These are phyloP conservation scores for mouse (Mus musculus) DNA, from an alignment of 2,113 vertebrate genomes.

Conservation along the genomic window DNA sequence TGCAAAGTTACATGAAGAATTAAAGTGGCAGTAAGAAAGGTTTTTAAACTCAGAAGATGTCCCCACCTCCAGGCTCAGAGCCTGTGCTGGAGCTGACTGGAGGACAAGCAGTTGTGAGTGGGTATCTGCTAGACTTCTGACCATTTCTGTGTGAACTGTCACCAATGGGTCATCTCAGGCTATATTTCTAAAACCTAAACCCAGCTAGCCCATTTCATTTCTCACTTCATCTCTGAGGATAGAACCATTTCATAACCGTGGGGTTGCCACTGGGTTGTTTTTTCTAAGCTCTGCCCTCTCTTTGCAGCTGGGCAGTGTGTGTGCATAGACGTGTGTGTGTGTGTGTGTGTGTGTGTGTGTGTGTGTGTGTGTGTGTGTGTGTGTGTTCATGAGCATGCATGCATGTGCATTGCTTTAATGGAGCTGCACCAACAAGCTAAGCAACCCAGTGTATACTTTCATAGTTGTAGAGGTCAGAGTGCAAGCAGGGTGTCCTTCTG, in stretches of 20 bases:
- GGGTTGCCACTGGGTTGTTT: background rate
- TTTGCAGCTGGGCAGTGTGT: background rate
- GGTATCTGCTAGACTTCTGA: constrained; percentile 45
- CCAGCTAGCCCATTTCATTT: background rate
- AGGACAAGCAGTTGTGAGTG: constrained; percentile 49
- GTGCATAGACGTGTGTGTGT: background rate
- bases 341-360: background rate
- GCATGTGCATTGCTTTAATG: background rate
- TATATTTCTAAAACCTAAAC: background rate
- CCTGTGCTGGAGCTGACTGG: background rate
- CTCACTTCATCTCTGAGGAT: background rate
- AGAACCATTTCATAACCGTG: background rate
- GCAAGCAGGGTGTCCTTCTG: background rate
- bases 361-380: background rate
- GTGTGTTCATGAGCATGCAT: background rate
- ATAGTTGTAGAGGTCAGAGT: background rate
- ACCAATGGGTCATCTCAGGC: fast-evolving
- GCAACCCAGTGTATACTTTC: background rate
- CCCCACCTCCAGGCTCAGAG: constrained; percentile 12
- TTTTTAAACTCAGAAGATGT: constrained; percentile 67
- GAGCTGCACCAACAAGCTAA: background rate
- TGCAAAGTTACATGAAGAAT: constrained; percentile 10
- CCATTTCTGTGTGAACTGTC: background rate
- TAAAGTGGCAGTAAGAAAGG: constrained; percentile 60
- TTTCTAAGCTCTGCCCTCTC: background rate